Evolutionary conservation across 30 jellyfish, hydroid and myxozoan species (phyloP), one percentile per base, ranked within the genome.

Genomic region (Pelagia noctiluca): DNA sequence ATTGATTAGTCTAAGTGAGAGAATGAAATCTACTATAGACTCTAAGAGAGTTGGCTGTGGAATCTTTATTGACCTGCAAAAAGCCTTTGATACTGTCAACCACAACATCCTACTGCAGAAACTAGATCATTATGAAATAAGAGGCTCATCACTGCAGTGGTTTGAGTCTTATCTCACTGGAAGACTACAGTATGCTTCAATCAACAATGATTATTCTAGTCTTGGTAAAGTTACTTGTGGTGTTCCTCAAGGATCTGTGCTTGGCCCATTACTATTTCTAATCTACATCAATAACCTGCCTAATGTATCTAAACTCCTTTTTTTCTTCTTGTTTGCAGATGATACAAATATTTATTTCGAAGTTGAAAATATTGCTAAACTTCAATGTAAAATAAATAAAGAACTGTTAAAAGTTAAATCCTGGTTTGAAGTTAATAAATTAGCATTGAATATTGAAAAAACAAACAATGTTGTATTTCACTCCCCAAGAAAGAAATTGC

Each of bases 401-500:
- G 57, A 42, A 16, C 16, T 42, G 57, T 42, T 42, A 42, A 42
- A 42, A 42, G 57, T 42, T 5, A 42, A 42, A 16, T 42, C 57
- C 16, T 42, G 57, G 57, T 16, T 42, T 42, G 57, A 42, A 42
- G 57, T 42, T 5, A 42, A 42, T 16, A 42, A 42, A 16, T 42
- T 42, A 42, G 57, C 57, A 5, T 42, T 42, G 16, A 42, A 42
- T 16, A 42, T 42, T 42, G 71, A 57, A 57, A 25, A 16, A 57
- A 29, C 81, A 5, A 68, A 35, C 81, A 30, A 30, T 35, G 81
- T 68, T 18, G 33, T 36, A 34, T 68, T 68, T 49, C 81, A 68
- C 63, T 33, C 81, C 33, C 81, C 65, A 62, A 68, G 37, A 49
- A 68, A 68, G 65, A 31, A 31, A 35, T 49, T 68, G 21, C 81